Base-by-base conservation (phyloP, 2,797 vertebrate species). In the Delichon dasypus region DNA sequence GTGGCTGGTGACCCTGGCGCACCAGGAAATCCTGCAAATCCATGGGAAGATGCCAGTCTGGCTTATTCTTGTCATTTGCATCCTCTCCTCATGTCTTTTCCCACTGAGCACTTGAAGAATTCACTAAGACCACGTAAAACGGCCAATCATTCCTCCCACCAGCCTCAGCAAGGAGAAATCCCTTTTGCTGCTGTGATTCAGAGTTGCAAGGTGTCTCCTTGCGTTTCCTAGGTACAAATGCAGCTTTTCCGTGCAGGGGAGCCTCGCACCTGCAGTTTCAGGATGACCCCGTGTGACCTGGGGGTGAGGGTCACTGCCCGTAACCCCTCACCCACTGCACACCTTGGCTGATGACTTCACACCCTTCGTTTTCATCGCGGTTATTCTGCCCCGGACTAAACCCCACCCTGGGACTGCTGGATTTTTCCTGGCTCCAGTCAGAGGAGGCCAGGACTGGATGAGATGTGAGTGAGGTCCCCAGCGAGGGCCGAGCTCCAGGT, bases 291-390 rank as follows among this genome's bases (percentile, higher is more conserved):
- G 44, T 3, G 53, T 77, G 87, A 87, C 66, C 83, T 44, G 45
- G 40, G 30, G 44, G 58, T 0, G 0, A 38, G 70, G 64, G 29
- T 64, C 6, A 1, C 78, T 67, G 60, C 60, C 44, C 2, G 0
- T n/a, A 27, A 53, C 3, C 71, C 61, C 53, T 79, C 47, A 34
- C 27, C 54, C 62, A 8, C 55, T 14, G 27, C 45, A 53, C 55
- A 32, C 60, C 61, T 36, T 4, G 0, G 32, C 81, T 67, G 61
- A 36, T 38, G 44, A 34, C 23, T 23, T 16, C 54, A 79, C 77
- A 55, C 18, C 7, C 1, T 77, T 36, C 36, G 36, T 36, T 36
- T 36, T 10, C 36, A 36, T 36, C 36, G 36, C 9, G 36, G 10
- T 10, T 36, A 36, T 36, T 36, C 77, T 32, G 42, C 44, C 51